Conservation (phyloP, 2,797 vertebrate genomes). For the Orestias chungarensis region DNA sequence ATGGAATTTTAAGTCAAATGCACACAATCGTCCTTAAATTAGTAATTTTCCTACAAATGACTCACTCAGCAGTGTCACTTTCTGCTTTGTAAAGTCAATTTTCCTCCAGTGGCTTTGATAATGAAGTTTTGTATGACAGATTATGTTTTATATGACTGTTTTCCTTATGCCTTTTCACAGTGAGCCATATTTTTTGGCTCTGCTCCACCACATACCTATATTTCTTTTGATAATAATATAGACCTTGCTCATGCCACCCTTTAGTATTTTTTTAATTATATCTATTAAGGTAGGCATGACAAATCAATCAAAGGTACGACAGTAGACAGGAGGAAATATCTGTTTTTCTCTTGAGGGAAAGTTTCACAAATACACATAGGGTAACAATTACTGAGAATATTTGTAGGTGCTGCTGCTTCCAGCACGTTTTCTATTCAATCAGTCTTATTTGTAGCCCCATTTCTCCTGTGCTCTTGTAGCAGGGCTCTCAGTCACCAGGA, state of each 20-base stretch:
- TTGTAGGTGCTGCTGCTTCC: constrained; percentile 69
- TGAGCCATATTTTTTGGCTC: constrained; percentile 24
- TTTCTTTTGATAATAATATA: constrained; percentile 41
- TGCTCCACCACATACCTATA: constrained; percentile 30
- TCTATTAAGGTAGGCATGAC: constrained; percentile 51
- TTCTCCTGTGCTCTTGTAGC: constrained; percentile 75
- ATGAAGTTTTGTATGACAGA: too few relatives aligned
- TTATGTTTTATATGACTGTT: constrained; percentile 17
- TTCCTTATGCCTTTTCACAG: constrained; percentile 28
- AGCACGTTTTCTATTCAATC: constrained; percentile 78
- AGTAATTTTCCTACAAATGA: not conserved
- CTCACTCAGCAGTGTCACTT: constrained; percentile 9
- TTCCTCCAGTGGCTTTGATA: constrained; percentile 27
- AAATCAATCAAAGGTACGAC: constrained; percentile 66
- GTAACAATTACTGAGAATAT: constrained; percentile 80
- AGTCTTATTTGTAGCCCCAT: constrained; percentile 79
- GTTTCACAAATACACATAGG: constrained; percentile 65
- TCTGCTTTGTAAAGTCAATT: constrained; percentile 11
- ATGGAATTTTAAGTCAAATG: constrained; percentile 15
- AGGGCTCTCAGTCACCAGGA: constrained; percentile 79
- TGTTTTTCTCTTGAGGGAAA: constrained; percentile 46
- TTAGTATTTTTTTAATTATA: constrained; percentile 67
- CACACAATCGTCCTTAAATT: constrained; percentile 7
- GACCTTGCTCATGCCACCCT: constrained; percentile 59
- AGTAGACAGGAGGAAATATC: constrained; percentile 52